Percentiles rank a stretch among this genome's conserved stretches.
Evolutionary conservation across 1,140 invertebrate genomes (phyloP).

Genomic region (Phymastichus coffea): DNA sequence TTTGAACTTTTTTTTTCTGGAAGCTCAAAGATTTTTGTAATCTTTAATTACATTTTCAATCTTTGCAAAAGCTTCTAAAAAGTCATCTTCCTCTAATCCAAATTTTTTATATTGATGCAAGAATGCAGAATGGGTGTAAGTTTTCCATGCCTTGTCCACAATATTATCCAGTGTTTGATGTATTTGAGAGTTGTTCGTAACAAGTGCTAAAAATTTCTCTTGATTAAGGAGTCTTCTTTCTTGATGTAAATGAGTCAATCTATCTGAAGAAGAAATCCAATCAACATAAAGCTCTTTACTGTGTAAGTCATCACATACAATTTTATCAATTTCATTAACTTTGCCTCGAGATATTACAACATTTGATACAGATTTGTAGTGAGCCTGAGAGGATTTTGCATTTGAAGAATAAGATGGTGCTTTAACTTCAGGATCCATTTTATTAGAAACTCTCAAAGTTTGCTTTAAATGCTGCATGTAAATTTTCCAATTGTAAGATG

Average conservation of each 20-base stretch:
- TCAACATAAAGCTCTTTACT: constrained; percentile 47
- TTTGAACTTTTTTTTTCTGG: background rate
- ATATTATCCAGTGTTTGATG: constrained; percentile 46
- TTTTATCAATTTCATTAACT: constrained; percentile 30
- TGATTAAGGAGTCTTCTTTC: constrained; percentile 46
- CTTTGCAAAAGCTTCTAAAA: constrained; percentile 55
- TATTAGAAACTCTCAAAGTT: constrained; percentile 38
- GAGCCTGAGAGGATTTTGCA: constrained; percentile 30
- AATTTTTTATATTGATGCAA: constrained; percentile 59
- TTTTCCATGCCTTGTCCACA: constrained; percentile 54
- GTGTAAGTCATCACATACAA: constrained; percentile 36
- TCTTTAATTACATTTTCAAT: constrained; percentile 53
- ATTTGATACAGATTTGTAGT: constrained; percentile 48
- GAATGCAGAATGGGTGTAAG: constrained; percentile 56
- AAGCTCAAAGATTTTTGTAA: constrained; percentile 42
- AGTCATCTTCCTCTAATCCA: constrained; percentile 55
- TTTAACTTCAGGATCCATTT: constrained; percentile 38
- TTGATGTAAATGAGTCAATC: constrained; percentile 51
- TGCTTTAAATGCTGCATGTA: constrained; percentile 44
- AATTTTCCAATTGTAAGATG: constrained; percentile 41
- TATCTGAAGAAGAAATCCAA: constrained; percentile 48
- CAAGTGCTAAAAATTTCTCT: constrained; percentile 53
- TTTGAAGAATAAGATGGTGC: constrained; percentile 13
- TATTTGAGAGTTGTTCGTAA: constrained; percentile 55
- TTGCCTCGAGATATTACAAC: constrained; percentile 49